Percentiles rank a stretch among this genome's conserved stretches.
phyloP scores from a whole-genome alignment of 2,888 invertebrate genomes.

The Lasioglossum pauxillum region DNA sequence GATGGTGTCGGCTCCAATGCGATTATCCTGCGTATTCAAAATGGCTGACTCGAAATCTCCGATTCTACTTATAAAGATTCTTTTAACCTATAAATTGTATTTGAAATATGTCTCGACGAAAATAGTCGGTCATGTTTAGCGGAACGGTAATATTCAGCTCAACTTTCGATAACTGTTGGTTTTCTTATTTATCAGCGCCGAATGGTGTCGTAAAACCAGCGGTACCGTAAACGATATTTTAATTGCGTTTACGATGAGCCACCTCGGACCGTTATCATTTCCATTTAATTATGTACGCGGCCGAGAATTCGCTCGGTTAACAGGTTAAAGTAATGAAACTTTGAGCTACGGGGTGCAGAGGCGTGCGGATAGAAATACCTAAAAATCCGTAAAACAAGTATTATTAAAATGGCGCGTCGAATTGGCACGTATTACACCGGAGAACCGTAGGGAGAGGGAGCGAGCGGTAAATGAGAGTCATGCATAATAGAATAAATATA shows the following conservation, averaged over 20 bases:
- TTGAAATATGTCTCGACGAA: background rate
- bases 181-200: background rate
- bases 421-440: background rate
- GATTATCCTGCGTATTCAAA: background rate
- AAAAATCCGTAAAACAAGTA: background rate
- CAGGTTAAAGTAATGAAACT: slow-evolving; percentile 37
- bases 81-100: background rate
- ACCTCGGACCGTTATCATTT: background rate
- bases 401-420: background rate
- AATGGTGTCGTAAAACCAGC: background rate
- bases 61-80: background rate
- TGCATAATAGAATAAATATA: slow-evolving; percentile 24
- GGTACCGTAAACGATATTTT: background rate
- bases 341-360: background rate
- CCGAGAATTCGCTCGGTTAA: slow-evolving; percentile 1
- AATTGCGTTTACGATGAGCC: background rate
- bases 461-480: background rate
- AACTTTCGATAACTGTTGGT: background rate
- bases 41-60: background rate
- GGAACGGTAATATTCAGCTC: background rate
- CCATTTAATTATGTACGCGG: background rate
- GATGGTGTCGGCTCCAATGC: background rate
- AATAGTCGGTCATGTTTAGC: background rate
- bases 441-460: background rate
- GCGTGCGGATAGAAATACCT: background rate